These are phyloP conservation scores for Tragelaphus imberbis DNA, from an alignment of 2,113 vertebrate species.

Conservation along the genomic window DNA sequence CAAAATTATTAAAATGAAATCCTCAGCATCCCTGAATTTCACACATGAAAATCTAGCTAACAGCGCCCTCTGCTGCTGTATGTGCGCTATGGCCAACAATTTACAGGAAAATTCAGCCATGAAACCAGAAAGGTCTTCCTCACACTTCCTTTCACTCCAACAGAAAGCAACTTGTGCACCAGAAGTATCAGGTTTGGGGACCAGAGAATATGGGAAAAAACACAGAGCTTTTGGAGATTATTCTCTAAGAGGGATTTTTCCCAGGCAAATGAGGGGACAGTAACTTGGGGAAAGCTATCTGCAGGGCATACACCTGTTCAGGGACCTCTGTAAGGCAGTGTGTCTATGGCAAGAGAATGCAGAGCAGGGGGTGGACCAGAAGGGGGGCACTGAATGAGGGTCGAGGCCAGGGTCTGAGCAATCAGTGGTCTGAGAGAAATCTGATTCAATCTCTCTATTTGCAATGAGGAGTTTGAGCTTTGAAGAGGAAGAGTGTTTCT, in stretches of 20 bases:
- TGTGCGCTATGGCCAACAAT: neutral
- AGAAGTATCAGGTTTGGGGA: neutral
- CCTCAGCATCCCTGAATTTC: neutral
- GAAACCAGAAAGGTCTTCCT: neutral
- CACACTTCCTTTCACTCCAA: neutral
- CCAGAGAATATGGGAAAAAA: neutral
- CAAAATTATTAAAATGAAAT: conserved; percentile 2
- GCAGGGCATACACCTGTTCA: neutral
- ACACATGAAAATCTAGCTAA: neutral
- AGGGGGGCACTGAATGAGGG: fast-evolving
- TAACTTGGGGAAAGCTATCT: neutral
- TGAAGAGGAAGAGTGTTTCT: neutral
- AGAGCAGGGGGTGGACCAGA: neutral
- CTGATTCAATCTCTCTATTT: neutral
- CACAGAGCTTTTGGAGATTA: neutral
- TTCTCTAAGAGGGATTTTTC: neutral
- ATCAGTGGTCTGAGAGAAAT: neutral
- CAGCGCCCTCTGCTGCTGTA: conserved; percentile 15
- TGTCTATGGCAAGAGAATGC: neutral
- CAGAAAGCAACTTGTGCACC: neutral
- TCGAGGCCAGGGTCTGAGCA: neutral
- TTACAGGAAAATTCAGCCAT: neutral
- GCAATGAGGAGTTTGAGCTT: neutral
- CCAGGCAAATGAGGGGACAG: neutral
- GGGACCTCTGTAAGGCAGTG: neutral